Base-by-base conservation (phyloP, 2,888 invertebrate genomes). In the Conomelus anceps region DNA sequence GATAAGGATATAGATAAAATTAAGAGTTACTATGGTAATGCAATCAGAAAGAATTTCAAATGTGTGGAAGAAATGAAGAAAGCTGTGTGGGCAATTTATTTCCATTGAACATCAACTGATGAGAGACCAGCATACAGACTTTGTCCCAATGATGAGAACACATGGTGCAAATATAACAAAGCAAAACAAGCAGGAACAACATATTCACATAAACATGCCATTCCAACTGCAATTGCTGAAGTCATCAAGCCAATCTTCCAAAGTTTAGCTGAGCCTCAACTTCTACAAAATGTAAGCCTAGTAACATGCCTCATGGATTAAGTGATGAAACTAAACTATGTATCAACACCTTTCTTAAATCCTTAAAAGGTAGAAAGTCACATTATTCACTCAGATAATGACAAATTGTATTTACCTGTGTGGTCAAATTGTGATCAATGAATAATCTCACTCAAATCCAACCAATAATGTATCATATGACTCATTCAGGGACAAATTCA, bases 401-500 rank as follows among this genome's bases (percentile, higher is more conserved):
- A 84, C 84, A 84, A 84, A 84, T 22, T 13, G n/a, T 84, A 84
- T 84, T 84, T 84, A 13, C 17, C 84, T 7, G 84, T 84, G 6
- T 84, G 22, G n/a, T 22, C 6, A 84, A 84, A 22, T 84, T 84
- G 17, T 84, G 84, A 22, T 84, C 84, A 4, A 84, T 84, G 13
- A n/a, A n/a, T 84, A 84, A n/a, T 22, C n/a, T 22, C 22, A 4
- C 7, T 84, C 13, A 13, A 84, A 84, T 84, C 4, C 17, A 13
- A 84, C n/a, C 6, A 84, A 13, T 84, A 4, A 84, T 7, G 17
- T 84, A 7, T 84, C 84, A n/a, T 84, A 84, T 84, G 84, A 84
- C 13, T 84, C 84, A n/a, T 88, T 88, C n/a, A 63, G 88, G 11
- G 17, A 88, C 13, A 88, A 84, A 23, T 88, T 88, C 22, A 63